phyloP scores from a whole-genome alignment of 2,888 invertebrate species.

The Octonoba sinensis region DNA sequence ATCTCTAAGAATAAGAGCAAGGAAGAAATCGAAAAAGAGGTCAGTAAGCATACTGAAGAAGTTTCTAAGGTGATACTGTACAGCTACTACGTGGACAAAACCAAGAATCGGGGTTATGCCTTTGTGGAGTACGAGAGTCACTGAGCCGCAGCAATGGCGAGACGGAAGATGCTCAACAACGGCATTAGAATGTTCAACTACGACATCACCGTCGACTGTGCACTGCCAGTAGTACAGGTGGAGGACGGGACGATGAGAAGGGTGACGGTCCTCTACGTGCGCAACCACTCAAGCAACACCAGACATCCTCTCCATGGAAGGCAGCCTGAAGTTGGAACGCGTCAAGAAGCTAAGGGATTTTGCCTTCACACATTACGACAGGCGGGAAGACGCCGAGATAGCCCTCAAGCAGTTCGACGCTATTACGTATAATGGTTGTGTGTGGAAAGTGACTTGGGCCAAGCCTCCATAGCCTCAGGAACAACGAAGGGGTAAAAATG shows the following conservation, averaged over 20 bases:
- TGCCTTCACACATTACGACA: constrained; percentile 81
- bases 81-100: constrained; percentile 75
- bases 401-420: constrained; percentile 71
- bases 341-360: constrained; percentile 84
- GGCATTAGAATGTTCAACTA: constrained; percentile 75
- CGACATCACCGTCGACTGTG: constrained; percentile 87
- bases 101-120: constrained; percentile 83
- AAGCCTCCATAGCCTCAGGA: too few relatives aligned
- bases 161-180: constrained; percentile 71
- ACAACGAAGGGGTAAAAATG: too few relatives aligned
- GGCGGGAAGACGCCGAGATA: constrained; percentile 77
- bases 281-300: constrained; percentile 77
- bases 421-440: too few relatives aligned
- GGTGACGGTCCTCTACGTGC: constrained; percentile 79
- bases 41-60: constrained; percentile 78
- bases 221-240: constrained; percentile 83
- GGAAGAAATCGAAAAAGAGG: constrained; percentile 76
- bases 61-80: constrained; percentile 80
- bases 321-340: constrained; percentile 71
- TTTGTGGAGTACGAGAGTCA: constrained; percentile 87
- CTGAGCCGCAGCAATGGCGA: constrained; percentile 74
- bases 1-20: constrained; percentile 79
- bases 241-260: constrained; percentile 80
- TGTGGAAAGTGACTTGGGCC: too few relatives aligned
- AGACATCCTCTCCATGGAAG: constrained; percentile 72